These are phyloP conservation scores for Oopsacas minuta DNA, from an alignment of 37 sponge, comb jelly and placozoan genomes.

Conservation along the genomic window DNA sequence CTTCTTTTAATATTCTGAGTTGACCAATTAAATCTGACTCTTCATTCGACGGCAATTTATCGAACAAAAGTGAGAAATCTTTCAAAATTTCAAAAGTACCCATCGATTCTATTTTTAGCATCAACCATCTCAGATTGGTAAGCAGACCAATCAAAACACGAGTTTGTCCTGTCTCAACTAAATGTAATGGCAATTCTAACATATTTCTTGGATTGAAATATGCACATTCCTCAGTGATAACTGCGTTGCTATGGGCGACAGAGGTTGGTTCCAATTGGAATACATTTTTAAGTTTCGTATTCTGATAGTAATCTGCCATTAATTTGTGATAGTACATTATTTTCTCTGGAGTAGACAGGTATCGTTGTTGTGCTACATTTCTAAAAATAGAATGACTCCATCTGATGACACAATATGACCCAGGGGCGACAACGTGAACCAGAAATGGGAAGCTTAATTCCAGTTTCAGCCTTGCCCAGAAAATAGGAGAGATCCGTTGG, in stretches of 20 bases:
- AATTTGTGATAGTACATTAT: background rate
- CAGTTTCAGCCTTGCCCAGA: background rate
- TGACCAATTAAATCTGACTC: slow-evolving; percentile 9
- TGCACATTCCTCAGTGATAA: background rate
- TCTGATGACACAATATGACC: background rate
- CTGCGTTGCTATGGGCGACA: background rate
- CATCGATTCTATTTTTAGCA: background rate
- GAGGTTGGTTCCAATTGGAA: background rate
- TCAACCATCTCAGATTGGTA: background rate
- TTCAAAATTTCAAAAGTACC: background rate
- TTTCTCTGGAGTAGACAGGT: background rate
- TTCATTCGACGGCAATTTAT: background rate
- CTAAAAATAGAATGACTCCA: slow-evolving; percentile 13
- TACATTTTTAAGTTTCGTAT: background rate
- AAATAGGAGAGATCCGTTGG: background rate
- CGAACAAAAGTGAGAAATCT: slow-evolving; percentile 17
- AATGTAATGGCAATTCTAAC: slow-evolving; percentile 3
- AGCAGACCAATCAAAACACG: background rate
- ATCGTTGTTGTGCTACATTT: background rate
- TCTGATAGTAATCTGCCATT: background rate
- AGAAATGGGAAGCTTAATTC: background rate
- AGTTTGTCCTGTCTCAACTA: slow-evolving; percentile 8
- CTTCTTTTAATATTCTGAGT: background rate
- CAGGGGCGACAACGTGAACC: background rate
- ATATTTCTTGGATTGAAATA: slow-evolving; percentile 9